Evolutionary conservation across 2,113 vertebrate species (phyloP), one percentile per base, ranked within the genome.

Genomic region (Eclectus roratus): DNA sequence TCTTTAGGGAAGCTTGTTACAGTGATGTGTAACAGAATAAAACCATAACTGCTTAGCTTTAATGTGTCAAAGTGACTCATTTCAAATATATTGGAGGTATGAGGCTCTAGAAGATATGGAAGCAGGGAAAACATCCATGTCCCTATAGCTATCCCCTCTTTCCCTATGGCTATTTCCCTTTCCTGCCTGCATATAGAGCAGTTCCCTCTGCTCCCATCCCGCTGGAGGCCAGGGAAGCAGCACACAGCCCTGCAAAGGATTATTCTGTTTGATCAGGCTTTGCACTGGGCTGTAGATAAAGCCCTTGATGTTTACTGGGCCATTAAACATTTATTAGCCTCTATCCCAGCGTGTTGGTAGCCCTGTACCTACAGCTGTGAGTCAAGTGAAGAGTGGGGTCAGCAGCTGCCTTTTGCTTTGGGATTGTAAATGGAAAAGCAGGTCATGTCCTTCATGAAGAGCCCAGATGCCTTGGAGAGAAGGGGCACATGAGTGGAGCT

Each of bases 291-390:
- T 86, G 74, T 31, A 79, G 93, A 65, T 88, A 86, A 94, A 95
- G 83, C 83, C 79, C 79, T 91, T 41, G 83, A 50, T 92, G 90
- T 93, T 92, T 93, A 74, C 73, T 73, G 80, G 92, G 66, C 89
- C 71, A 79, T 91, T 80, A 84, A 94, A 82, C 44, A 63, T 88
- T 96, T 92, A 91, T 93, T 79, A 80, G 76, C 58, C 69, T 91
- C 49, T 72, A 10, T 81, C 70, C 61, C 91, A n/a, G 47, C 6
- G 18, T 21, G 43, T 37, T 89, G 88, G 29, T 81, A 69, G 56
- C 56, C 37, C 77, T 76, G 83, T 92, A 87, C 94, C 50, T 91
- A 83, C 88, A 88, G 66, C 74, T 50, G 80, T 29, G 90, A 88
- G 85, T 53, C 20, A 47, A 79, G 50, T 2, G 13, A 37, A 58